A percentile compares a stretch with the other conserved stretches of the same genome.
These are phyloP conservation scores for Alca torda DNA, from an alignment of 2,797 vertebrate genomes.

Conservation along the genomic window DNA sequence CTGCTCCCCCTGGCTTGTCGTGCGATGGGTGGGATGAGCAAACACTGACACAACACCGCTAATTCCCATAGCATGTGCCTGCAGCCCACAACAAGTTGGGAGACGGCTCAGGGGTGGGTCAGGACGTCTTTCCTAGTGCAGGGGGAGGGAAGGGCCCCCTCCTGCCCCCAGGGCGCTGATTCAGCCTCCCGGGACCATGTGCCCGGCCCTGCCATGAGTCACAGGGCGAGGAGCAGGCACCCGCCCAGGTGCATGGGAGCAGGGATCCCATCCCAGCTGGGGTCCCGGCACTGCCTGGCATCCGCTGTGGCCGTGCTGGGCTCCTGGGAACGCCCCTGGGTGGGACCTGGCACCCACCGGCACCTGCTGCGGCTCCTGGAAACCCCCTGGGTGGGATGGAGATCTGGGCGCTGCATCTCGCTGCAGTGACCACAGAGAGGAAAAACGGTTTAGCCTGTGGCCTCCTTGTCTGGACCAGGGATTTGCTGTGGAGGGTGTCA, in stretches of 20 bases:
- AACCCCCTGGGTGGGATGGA: background rate
- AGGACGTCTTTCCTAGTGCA: background rate
- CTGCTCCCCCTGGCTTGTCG: rapidly evolving
- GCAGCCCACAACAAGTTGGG: background rate
- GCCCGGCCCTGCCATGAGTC: background rate
- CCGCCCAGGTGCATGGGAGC: background rate
- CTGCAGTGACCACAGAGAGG: background rate
- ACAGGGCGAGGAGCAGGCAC: background rate
- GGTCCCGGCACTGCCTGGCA: background rate
- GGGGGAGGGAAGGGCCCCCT: background rate
- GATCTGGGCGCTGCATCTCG: rapidly evolving
- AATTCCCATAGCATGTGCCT: background rate
- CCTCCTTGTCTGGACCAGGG: background rate
- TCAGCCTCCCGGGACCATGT: background rate
- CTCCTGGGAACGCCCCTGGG: background rate
- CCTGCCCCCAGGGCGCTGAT: background rate
- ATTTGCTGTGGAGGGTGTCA: background rate
- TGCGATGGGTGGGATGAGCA: background rate
- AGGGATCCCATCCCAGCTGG: rapidly evolving
- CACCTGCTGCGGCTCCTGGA: background rate
- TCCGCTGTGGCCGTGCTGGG: rapidly evolving
- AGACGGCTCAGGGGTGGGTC: background rate
- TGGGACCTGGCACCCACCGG: rapidly evolving
- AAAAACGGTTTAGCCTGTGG: rapidly evolving
- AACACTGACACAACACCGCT: background rate